Percentiles rank a stretch among this genome's conserved stretches.
phyloP scores from a whole-genome alignment of 2,888 invertebrate genomes.

The Thereva unica region DNA sequence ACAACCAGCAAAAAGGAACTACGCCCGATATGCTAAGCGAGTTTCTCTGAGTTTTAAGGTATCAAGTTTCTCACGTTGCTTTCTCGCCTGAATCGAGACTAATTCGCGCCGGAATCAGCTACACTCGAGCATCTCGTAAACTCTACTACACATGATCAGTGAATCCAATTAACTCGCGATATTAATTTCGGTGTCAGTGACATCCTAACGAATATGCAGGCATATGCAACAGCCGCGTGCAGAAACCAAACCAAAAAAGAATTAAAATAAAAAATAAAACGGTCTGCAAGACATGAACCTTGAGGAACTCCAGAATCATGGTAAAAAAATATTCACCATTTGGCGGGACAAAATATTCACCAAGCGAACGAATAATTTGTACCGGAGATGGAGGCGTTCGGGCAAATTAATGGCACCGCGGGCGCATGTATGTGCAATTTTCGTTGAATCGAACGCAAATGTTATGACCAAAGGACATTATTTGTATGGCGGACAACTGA shows the following conservation, averaged over 20 bases:
- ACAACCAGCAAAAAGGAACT: no score
- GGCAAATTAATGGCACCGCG: conserved; percentile 32
- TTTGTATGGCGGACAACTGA: conserved; percentile 25
- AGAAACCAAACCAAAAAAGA: neutral
- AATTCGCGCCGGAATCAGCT: neutral
- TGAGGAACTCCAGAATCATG: neutral
- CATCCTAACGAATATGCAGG: conserved; percentile 33
- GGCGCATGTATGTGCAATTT: conserved; percentile 35
- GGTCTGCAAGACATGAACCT: conserved; percentile 13
- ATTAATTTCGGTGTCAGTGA: conserved; percentile 36
- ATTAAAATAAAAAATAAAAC: neutral
- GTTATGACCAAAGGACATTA: conserved; percentile 38
- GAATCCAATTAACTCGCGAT: conserved; percentile 38
- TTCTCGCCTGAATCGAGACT: no score
- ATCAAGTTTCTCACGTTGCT: no score
- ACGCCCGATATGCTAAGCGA: no score
- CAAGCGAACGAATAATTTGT: conserved; percentile 30
- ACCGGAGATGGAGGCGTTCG: conserved; percentile 33
- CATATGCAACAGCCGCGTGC: conserved; percentile 13
- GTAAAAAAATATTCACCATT: conserved; percentile 1
- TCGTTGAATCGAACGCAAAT: conserved; percentile 34
- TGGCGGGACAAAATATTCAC: conserved; percentile 16
- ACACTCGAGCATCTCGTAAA: conserved; percentile 29
- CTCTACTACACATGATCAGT: conserved; percentile 34
- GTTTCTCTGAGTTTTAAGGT: no score